Percentiles rank a stretch among this genome's conserved stretches.
These are phyloP conservation scores for Ectobius pallidus DNA, from an alignment of 2,888 invertebrate genomes.

Conservation along the genomic window DNA sequence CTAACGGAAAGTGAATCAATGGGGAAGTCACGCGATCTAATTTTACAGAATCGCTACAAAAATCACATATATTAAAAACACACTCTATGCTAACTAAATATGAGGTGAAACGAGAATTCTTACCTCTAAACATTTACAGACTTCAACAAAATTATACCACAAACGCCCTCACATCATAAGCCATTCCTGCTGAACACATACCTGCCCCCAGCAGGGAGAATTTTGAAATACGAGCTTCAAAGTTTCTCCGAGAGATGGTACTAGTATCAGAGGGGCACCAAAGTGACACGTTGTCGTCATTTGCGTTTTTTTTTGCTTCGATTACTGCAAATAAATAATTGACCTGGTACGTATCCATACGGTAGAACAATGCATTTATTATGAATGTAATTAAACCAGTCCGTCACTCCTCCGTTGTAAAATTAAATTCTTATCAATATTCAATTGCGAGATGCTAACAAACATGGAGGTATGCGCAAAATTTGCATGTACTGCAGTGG, in stretches of 20 bases:
- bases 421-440: background rate
- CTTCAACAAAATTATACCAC: constrained; percentile 32
- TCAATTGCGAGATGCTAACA: too few species aligned
- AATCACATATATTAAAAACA: background rate
- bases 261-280: background rate
- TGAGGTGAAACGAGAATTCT: constrained; percentile 17
- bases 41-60: background rate
- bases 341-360: background rate
- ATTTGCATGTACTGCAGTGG: background rate
- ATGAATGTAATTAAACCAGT: background rate
- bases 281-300: background rate
- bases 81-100: background rate
- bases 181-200: constrained; percentile 26
- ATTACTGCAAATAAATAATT: background rate
- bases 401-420: background rate
- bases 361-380: background rate
- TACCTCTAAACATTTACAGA: constrained; percentile 41
- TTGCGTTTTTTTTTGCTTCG: background rate
- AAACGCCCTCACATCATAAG: constrained; percentile 38
- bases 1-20: constrained; percentile 44
- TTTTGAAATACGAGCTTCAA: constrained; percentile 24
- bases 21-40: constrained; percentile 7
- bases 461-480: constrained; percentile 3
- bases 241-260: constrained; percentile 16
- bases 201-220: constrained; percentile 32